Evolutionary conservation across 2,888 invertebrate species (phyloP), one percentile per base, ranked within the genome.

Genomic region (Agonopterix arenella): DNA sequence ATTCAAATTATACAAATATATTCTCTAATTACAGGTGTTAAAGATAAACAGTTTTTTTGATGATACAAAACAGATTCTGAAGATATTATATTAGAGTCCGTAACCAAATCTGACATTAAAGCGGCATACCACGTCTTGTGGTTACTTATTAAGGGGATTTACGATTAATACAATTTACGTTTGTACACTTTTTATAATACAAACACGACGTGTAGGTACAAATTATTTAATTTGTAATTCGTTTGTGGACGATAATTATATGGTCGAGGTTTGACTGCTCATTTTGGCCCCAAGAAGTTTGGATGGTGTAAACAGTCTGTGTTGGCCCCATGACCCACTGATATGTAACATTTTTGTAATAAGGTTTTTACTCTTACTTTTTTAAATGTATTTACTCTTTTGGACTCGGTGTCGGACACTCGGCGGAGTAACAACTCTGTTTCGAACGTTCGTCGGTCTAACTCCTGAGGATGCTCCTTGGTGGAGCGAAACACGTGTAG

Each of bases 161-260:
- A 82, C 76, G 75, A 79, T 81, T 68, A 74, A 80, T 80, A 82
- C 76, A 80, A 80, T 82, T 81, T 76, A 77, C 75, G 69, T 79
- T 66, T 65, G 65, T 71, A 69, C 61, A 60, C 69, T 75, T 76
- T 76, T 76, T 80, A 64, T 80, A 79, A 82, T 81, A 83, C 80
- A 84, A 83, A 83, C 79, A 82, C 72, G 77, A 77, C 71, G 72
- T 66, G 69, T 71, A 66, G 70, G 63, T 73, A 84, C 80, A 81
- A 84, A 84, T 83, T 74, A 76, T 81, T 83, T 81, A 80, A 84
- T 84, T 84, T 83, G 77, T 84, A 73, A 80, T 76, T 67, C 75
- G 73, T 83, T 84, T 80, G 71, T 76, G 70, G 73, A 68, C 70
- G 74, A 76, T 84, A 83, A 84, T 82, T 79, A 78, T 62, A 66